phyloP scores from a whole-genome alignment of 2,797 vertebrate species.

The Pteropus rufus region DNA sequence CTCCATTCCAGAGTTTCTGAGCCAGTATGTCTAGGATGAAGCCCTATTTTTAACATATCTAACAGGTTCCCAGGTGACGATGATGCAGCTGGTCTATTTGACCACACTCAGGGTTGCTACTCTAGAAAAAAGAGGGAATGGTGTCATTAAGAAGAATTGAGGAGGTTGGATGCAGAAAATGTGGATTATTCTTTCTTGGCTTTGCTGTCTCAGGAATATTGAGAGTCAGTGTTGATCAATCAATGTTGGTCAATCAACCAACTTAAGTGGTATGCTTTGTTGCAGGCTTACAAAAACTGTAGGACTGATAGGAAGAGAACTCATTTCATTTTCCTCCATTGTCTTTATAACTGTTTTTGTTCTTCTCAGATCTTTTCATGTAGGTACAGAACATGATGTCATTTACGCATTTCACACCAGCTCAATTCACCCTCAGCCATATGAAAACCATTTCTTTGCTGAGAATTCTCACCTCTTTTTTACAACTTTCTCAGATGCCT shows the following conservation, averaged over 20 bases:
- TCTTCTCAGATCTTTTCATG: neutral
- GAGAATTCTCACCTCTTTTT: neutral
- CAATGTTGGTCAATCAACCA: neutral
- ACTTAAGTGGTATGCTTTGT: neutral
- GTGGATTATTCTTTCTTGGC: neutral
- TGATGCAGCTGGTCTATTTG: neutral
- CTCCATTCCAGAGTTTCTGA: neutral
- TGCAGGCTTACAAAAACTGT: neutral
- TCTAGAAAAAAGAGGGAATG: neutral
- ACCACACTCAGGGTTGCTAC: neutral
- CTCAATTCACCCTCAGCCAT: neutral
- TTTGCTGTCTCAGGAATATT: neutral
- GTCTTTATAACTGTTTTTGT: neutral
- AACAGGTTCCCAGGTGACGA: neutral
- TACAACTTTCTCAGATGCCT: constrained; percentile 22
- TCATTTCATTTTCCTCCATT: neutral
- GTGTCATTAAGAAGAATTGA: neutral
- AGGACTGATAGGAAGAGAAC: neutral
- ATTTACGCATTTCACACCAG: neutral
- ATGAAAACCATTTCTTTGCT: neutral
- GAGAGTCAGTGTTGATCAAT: neutral
- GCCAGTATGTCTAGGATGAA: neutral
- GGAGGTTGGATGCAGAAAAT: neutral
- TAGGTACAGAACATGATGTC: neutral
- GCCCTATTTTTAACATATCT: neutral